A percentile compares a stretch with the other conserved stretches of the same genome.
These are phyloP conservation scores for Venustoraphidia nigricollis DNA, from an alignment of 2,888 invertebrate genomes.

Conservation along the genomic window DNA sequence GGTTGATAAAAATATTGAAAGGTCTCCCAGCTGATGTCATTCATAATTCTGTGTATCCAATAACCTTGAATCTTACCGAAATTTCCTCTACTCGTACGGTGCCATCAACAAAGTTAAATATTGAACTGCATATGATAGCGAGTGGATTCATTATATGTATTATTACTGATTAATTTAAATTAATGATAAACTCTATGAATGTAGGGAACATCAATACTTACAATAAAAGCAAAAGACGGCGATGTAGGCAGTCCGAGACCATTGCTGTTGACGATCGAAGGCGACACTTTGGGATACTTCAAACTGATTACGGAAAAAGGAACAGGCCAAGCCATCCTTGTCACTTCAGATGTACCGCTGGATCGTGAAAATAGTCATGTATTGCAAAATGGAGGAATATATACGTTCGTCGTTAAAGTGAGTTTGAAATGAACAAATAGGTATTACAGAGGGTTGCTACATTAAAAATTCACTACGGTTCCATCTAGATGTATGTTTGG, in stretches of 20 bases:
- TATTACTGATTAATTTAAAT: not conserved
- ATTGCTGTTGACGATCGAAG: constrained; percentile 49
- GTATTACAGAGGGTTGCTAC: too few relatives aligned
- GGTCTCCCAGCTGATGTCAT: too few relatives aligned
- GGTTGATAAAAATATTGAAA: too few relatives aligned
- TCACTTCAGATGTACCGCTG: constrained; percentile 47
- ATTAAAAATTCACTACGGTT: too few relatives aligned
- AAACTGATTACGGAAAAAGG: constrained; percentile 37
- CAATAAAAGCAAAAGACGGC: constrained; percentile 63
- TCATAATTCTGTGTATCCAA: too few relatives aligned
- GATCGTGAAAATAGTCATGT: constrained; percentile 62
- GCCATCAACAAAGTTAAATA: too few relatives aligned
- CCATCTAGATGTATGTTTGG: too few relatives aligned
- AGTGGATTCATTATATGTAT: too few relatives aligned
- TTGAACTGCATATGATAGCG: too few relatives aligned
- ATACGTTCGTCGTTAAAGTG: constrained; percentile 50
- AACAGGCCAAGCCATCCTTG: constrained; percentile 38
- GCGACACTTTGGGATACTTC: constrained; percentile 54
- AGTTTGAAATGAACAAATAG: not conserved
- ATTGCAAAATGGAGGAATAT: constrained; percentile 63
- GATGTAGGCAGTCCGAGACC: constrained; percentile 60
- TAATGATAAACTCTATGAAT: constrained; percentile 11
- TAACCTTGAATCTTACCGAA: too few relatives aligned
- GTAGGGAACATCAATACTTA: constrained; percentile 47
- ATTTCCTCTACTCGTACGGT: too few relatives aligned